Evolutionary conservation across 2,113 vertebrate species (phyloP).

Genomic region (Formicarius rufipectus): DNA sequence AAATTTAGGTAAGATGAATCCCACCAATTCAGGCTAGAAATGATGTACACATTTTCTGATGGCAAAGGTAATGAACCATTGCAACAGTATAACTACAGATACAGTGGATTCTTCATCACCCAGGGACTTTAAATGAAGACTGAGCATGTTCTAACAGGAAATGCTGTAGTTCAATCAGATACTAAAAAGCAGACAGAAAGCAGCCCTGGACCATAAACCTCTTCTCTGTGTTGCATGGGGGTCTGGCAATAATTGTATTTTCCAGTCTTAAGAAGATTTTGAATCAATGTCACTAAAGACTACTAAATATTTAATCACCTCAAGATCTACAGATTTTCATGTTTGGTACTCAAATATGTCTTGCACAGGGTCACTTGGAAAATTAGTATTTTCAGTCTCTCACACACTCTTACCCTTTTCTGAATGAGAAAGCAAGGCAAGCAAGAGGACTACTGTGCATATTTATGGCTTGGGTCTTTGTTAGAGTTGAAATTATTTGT

Average conservation of each 20-base stretch:
- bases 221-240: background rate
- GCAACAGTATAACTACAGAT: background rate
- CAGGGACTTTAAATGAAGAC: constrained; percentile 4
- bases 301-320: background rate
- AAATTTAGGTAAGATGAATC: background rate
- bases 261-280: background rate
- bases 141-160: background rate
- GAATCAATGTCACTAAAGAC: background rate
- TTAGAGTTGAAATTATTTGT: background rate
- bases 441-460: background rate
- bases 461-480: background rate
- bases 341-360: background rate
- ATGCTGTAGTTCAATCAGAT: background rate
- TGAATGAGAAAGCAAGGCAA: background rate
- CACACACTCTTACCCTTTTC: background rate
- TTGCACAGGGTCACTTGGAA: background rate
- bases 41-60: background rate
- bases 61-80: background rate
- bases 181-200: background rate
- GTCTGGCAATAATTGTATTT: background rate
- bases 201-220: background rate
- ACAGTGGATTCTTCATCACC: background rate
- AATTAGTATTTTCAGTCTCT: background rate
- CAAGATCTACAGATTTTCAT: background rate
- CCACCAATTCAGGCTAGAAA: background rate